These are phyloP conservation scores for Mechanitis mazaeus DNA, from an alignment of 2,888 invertebrate genomes.

Conservation along the genomic window DNA sequence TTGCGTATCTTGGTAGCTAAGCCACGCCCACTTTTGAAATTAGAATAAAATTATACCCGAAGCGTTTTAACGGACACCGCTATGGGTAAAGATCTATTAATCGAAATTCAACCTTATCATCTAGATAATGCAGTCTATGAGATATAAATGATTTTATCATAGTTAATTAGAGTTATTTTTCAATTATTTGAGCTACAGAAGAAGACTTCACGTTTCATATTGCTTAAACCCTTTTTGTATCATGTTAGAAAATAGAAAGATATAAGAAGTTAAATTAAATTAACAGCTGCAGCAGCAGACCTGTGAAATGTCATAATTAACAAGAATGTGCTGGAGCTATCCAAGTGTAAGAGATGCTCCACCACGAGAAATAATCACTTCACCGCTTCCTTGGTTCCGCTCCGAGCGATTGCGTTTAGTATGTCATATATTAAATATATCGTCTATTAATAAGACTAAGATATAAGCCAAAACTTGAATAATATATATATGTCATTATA, in stretches of 20 bases:
- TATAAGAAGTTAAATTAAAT: too few relatives aligned
- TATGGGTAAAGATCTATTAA: slow-evolving; percentile 15
- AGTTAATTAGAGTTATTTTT: background rate
- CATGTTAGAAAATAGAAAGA: too few relatives aligned
- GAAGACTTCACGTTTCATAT: too few relatives aligned
- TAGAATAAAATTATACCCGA: slow-evolving; percentile 33
- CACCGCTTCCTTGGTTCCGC: slow-evolving; percentile 4
- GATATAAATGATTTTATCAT: background rate
- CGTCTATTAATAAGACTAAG: too few relatives aligned
- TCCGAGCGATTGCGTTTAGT: slow-evolving; percentile 13
- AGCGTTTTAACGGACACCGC: slow-evolving; percentile 27
- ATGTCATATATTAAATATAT: slow-evolving; percentile 2
- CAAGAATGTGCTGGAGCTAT: slow-evolving; percentile 10
- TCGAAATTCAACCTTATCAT: slow-evolving; percentile 16
- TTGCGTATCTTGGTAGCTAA: slow-evolving; percentile 59
- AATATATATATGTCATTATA: too few relatives aligned
- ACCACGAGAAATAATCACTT: slow-evolving; percentile 11
- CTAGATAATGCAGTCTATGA: slow-evolving; percentile 8
- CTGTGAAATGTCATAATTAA: too few relatives aligned
- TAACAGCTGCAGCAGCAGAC: too few relatives aligned
- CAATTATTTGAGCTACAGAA: too few relatives aligned
- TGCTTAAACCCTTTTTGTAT: too few relatives aligned
- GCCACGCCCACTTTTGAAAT: slow-evolving; percentile 50
- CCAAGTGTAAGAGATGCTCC: slow-evolving; percentile 13
- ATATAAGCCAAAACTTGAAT: too few relatives aligned